Evolutionary conservation across 2,797 vertebrate species (phyloP).

Genomic region (Tolypeutes matacus): DNA sequence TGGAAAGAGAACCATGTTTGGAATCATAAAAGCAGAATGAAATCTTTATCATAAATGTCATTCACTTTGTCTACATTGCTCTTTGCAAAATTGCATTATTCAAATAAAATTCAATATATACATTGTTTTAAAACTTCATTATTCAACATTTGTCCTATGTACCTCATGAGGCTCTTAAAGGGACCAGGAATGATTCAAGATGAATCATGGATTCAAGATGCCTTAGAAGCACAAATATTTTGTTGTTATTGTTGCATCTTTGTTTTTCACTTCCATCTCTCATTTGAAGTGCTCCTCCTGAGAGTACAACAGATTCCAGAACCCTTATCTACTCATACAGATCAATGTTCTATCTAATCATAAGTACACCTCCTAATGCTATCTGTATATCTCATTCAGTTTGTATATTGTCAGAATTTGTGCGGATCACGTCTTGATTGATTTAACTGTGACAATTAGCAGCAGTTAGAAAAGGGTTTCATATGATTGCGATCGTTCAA

Average conservation of each 20-base stretch:
- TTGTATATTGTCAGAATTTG: neutral
- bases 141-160: neutral
- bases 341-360: neutral
- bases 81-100: neutral
- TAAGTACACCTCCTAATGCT: rapidly evolving
- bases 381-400: neutral
- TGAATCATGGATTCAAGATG: neutral
- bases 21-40: neutral
- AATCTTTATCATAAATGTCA: neutral
- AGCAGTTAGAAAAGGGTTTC: rapidly evolving
- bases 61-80: neutral
- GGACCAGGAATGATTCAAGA: neutral
- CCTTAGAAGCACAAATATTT: neutral
- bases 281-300: neutral
- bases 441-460: neutral
- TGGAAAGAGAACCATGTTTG: neutral
- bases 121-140: neutral
- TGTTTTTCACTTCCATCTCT: neutral
- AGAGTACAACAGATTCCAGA: neutral
- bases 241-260: neutral
- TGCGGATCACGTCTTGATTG: rapidly evolving
- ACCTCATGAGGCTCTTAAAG: neutral
- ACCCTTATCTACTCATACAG: rapidly evolving
- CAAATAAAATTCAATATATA: neutral
- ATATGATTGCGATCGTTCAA: rapidly evolving